Base-by-base conservation (phyloP, 2,113 vertebrate species). In the Poecilia latipinna region DNA sequence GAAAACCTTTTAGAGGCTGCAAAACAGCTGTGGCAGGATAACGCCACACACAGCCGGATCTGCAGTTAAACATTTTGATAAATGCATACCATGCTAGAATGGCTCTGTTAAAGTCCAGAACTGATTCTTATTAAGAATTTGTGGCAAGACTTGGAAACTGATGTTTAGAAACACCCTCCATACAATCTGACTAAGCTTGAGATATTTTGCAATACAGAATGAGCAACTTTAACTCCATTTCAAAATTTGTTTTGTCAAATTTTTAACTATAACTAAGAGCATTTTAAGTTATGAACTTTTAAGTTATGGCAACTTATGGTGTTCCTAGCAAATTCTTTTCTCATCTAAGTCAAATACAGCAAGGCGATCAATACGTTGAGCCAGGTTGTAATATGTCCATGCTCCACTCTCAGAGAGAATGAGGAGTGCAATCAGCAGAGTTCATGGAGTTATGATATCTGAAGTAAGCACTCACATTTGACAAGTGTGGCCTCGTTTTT, bases 391-490 rank as follows among this genome's bases (percentile, higher is more conserved):
- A 44, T 70, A 78, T 48, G 39, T 42, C 73, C 73, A 48, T 61
- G 8, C 64, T 60, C 22, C 48, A 78, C 78, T 77, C 79, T 64
- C 72, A 28, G 37, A 62, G 63, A 48, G 65, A 70, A 44, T 32
- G 33, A 72, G 54, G 54, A 51, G 42, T 70, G 68, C 77, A 63
- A 39, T 51, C 72, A 64, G 73, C 81, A 62, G 48, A 72, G 39
- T 71, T 73, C 67, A 57, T 71, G 62, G 39, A 79, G 62, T 19
- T n/a, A 12, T 78, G 75, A 87, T 82, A 78, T 81, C 70, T 54
- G 24, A 65, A 87, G 86, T 91, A 89, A 93, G 91, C 88, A 32
- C 76, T 88, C 65, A 75, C 19, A 64, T 84, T 82, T 93, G 85
- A 87, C 86, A 75, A 86, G 78, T 68, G 64, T 77, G 82, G 74